Percentiles rank a stretch among this genome's conserved stretches.
phyloP scores from a whole-genome alignment of 2,888 invertebrate species.

The Eristalinus aeneus region DNA sequence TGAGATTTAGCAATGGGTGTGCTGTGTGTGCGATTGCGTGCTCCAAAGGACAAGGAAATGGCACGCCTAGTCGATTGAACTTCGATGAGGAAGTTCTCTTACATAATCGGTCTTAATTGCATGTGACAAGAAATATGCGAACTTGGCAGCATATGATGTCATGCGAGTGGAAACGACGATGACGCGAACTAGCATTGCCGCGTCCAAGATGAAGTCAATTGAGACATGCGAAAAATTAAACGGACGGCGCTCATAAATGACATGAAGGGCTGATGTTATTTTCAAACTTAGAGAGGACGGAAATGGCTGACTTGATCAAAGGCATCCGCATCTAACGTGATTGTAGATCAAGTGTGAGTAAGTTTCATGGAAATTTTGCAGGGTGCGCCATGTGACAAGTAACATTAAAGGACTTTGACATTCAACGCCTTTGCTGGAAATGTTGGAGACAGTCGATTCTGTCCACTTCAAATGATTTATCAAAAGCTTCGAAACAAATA shows the following conservation, averaged over 20 bases:
- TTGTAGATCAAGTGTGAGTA: no score
- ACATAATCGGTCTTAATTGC: neutral
- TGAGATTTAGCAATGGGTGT: conserved; percentile 24
- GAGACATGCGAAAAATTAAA: neutral
- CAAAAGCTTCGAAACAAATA: no score
- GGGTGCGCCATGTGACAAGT: neutral
- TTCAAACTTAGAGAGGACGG: neutral
- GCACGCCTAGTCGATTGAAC: neutral
- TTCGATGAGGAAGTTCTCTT: neutral
- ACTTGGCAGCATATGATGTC: neutral
- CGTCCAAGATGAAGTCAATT: neutral
- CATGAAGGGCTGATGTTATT: neutral
- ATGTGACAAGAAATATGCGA: neutral
- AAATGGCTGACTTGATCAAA: neutral
- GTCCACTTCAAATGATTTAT: no score
- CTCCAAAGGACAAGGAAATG: conserved; percentile 28
- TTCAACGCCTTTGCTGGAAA: no score
- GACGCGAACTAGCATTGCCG: neutral
- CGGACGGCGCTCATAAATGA: neutral
- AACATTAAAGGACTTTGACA: no score
- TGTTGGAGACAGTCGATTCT: no score
- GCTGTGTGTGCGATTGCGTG: conserved; percentile 17
- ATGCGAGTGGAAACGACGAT: neutral
- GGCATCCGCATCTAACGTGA: no score
- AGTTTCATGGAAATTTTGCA: neutral